A percentile compares a stretch with the other conserved stretches of the same genome.
Evolutionary conservation across 2,113 vertebrate species (phyloP).

Genomic region (Cheirogaleus medius): DNA sequence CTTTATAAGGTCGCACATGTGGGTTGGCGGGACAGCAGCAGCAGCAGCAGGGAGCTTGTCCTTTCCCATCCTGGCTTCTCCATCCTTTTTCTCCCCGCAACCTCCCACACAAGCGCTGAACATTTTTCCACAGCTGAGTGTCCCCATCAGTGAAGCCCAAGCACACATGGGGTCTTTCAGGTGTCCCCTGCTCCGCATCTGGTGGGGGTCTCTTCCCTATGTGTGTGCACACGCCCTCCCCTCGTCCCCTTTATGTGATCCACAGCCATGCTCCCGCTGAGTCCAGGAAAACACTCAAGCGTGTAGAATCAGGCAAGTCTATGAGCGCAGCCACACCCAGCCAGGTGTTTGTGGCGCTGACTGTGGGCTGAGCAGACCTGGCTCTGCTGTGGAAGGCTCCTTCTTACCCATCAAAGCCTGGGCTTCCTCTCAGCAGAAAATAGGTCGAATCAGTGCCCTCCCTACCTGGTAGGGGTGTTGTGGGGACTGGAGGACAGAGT

Average conservation of each 20-base stretch:
- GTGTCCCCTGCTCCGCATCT: neutral
- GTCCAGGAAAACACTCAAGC: neutral
- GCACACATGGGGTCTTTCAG: neutral
- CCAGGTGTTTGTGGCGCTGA: neutral
- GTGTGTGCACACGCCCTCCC: neutral
- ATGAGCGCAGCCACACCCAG: neutral
- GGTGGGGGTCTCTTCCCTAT: too few species aligned
- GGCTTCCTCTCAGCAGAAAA: neutral
- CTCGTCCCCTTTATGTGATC: neutral
- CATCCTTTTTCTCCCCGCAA: neutral
- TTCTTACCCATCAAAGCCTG: neutral
- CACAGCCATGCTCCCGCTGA: neutral
- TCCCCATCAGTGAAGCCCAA: neutral
- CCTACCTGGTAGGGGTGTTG: neutral
- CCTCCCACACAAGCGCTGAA: neutral
- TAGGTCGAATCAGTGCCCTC: neutral
- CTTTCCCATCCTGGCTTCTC: neutral
- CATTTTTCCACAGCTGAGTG: too few species aligned
- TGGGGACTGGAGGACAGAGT: neutral
- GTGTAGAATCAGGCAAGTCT: neutral
- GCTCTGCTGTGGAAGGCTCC: neutral
- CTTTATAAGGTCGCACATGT: too few species aligned
- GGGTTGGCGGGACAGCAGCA: slow-evolving; percentile 6
- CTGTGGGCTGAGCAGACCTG: neutral
- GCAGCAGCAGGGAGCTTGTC: neutral